A percentile compares a stretch with the other conserved stretches of the same genome.
Evolutionary conservation across 2,797 vertebrate genomes (phyloP).

Genomic region (Semotilus atromaculatus): DNA sequence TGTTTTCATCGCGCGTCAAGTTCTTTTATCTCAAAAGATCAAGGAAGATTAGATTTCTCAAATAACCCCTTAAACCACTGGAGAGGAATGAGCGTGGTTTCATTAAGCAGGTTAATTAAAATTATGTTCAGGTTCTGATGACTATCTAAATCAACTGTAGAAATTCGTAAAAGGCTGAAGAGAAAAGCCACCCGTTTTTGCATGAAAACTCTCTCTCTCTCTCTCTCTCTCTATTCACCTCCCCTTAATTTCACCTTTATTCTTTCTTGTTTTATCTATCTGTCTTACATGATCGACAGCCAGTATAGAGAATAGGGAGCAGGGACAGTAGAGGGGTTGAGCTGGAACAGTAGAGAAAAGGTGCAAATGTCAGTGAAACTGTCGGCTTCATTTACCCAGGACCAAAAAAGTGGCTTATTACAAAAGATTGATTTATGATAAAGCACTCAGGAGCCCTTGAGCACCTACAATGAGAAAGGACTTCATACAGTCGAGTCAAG

Average conservation of each 20-base stretch:
- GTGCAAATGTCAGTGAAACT: constrained; percentile 51
- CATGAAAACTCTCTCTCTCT: not conserved
- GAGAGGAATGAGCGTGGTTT: constrained; percentile 27
- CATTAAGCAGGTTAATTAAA: constrained; percentile 38
- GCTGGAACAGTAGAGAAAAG: constrained; percentile 36
- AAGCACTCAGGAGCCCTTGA: constrained; percentile 35
- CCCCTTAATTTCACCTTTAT: not conserved
- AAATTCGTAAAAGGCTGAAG: not conserved
- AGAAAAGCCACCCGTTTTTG: not conserved
- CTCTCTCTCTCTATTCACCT: not conserved
- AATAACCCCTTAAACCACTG: constrained; percentile 2
- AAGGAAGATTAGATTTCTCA: constrained; percentile 23
- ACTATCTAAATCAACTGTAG: constrained; percentile 25
- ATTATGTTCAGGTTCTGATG: constrained; percentile 26
- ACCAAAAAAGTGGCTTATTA: constrained; percentile 52
- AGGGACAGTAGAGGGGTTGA: constrained; percentile 20
- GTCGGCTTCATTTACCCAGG: constrained; percentile 51
- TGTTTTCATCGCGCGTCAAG: not conserved
- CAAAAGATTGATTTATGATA: constrained; percentile 52
- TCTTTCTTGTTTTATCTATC: not conserved
- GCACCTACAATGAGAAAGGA: constrained; percentile 1
- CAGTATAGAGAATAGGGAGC: constrained; percentile 12
- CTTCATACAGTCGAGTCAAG: not conserved
- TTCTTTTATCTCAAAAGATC: constrained; percentile 16
- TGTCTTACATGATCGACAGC: constrained; percentile 16